These are phyloP conservation scores for Meteorus colon DNA, from an alignment of 2,888 invertebrate genomes.

Conservation along the genomic window DNA sequence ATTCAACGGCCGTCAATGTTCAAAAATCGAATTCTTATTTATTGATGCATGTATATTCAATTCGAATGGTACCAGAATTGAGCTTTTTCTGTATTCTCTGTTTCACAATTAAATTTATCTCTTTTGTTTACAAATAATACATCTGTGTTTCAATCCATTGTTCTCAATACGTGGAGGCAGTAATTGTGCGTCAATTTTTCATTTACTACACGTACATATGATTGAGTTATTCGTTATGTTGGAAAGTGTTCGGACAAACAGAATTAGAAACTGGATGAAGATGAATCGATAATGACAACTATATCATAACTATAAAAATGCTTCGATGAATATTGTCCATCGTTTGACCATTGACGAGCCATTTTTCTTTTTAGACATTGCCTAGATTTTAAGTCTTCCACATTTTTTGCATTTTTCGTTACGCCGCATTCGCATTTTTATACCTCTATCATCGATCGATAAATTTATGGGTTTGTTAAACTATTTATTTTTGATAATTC, in stretches of 20 bases:
- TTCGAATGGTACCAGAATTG: background rate
- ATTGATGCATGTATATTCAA: background rate
- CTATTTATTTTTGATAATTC: conserved; percentile 23
- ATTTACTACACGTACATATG: conserved; percentile 16
- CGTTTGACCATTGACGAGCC: conserved; percentile 21
- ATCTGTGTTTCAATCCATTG: conserved; percentile 13
- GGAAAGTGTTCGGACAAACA: background rate
- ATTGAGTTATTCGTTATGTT: background rate
- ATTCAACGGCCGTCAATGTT: background rate
- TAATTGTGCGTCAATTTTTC: conserved; percentile 42
- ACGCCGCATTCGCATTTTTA: background rate
- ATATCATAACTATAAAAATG: conserved; percentile 60
- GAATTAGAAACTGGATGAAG: conserved; percentile 46
- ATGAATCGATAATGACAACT: conserved; percentile 50
- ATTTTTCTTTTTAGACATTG: conserved; percentile 13
- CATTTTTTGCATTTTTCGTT: background rate
- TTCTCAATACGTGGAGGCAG: conserved; percentile 38
- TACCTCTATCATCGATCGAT: background rate
- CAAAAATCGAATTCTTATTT: conserved; percentile 12
- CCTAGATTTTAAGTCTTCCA: background rate
- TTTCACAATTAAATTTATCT: conserved; percentile 5
- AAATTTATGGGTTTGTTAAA: background rate
- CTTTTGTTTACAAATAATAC: background rate
- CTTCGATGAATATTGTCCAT: conserved; percentile 47
- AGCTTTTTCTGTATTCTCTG: conserved; percentile 12